phyloP scores from a whole-genome alignment of 1,140 invertebrate genomes.

The Campoletis sonorensis region DNA sequence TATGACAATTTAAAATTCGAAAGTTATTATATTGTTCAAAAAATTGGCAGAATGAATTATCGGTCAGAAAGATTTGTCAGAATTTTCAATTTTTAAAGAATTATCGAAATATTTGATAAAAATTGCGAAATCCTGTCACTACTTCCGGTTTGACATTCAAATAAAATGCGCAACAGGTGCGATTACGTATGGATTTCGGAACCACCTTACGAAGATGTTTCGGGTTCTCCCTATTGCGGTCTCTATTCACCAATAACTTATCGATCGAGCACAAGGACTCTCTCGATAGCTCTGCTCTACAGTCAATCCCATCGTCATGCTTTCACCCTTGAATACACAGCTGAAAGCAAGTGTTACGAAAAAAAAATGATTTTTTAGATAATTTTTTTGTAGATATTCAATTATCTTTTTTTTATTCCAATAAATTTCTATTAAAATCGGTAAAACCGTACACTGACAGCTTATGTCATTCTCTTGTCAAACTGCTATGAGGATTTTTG shows the following conservation, averaged over 20 bases:
- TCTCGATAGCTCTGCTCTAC: constrained; percentile 81
- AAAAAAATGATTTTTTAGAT: not conserved
- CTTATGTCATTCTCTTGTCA: not conserved
- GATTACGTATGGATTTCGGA: constrained; percentile 84
- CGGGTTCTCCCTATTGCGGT: constrained; percentile 80
- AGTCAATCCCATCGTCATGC: constrained; percentile 80
- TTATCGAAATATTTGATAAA: not conserved
- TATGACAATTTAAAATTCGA: no score
- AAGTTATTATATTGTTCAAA: no score
- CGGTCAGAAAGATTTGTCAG: no score
- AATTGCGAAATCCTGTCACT: not conserved
- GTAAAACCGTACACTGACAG: no score
- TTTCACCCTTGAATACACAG: constrained; percentile 81
- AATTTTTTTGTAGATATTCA: not conserved
- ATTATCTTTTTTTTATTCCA: no score
- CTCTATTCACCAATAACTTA: constrained; percentile 78
- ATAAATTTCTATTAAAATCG: no score
- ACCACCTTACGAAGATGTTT: constrained; percentile 82
- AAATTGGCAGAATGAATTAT: no score
- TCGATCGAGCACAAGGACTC: constrained; percentile 80
- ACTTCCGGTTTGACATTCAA: not conserved
- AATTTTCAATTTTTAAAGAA: not conserved
- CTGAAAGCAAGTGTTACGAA: constrained; percentile 79
- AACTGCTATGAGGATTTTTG: not conserved
- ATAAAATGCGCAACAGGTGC: constrained; percentile 72